A percentile compares a stretch with the other conserved stretches of the same genome.
These are phyloP conservation scores for Pangasius sanitwongsei DNA, from an alignment of 2,797 vertebrate genomes.

Conservation along the genomic window DNA sequence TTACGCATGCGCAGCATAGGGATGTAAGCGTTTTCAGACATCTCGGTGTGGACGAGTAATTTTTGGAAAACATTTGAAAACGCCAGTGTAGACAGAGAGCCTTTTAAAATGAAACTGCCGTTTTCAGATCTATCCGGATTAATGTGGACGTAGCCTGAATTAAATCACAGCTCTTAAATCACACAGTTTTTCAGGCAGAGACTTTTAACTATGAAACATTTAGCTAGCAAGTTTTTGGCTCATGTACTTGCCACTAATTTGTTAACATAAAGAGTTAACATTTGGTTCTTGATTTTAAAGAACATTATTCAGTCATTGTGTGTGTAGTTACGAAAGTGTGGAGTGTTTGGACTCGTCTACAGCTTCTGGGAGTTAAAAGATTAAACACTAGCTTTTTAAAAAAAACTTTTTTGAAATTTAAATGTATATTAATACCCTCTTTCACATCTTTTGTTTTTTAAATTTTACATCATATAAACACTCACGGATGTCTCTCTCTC, in stretches of 20 bases:
- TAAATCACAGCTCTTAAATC: not conserved
- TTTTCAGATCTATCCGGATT: too few species aligned
- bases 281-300: not conserved
- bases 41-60: too few species aligned
- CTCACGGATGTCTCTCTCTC: not conserved
- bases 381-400: not conserved
- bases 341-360: not conserved
- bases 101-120: too few species aligned
- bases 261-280: not conserved
- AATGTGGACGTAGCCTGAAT: not conserved
- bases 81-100: too few species aligned
- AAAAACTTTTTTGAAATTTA: not conserved
- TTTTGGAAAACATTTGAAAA: too few species aligned
- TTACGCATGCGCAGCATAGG: too few species aligned
- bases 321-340: not conserved
- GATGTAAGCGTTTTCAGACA: too few species aligned
- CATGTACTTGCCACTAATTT: not conserved
- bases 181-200: not conserved
- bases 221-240: not conserved
- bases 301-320: not conserved
- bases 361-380: not conserved
- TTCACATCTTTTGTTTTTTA: not conserved
- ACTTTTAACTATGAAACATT: not conserved
- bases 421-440: not conserved
- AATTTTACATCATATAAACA: not conserved